phyloP scores from a whole-genome alignment of 2,888 invertebrate species.

The Gastrophysa polygoni region DNA sequence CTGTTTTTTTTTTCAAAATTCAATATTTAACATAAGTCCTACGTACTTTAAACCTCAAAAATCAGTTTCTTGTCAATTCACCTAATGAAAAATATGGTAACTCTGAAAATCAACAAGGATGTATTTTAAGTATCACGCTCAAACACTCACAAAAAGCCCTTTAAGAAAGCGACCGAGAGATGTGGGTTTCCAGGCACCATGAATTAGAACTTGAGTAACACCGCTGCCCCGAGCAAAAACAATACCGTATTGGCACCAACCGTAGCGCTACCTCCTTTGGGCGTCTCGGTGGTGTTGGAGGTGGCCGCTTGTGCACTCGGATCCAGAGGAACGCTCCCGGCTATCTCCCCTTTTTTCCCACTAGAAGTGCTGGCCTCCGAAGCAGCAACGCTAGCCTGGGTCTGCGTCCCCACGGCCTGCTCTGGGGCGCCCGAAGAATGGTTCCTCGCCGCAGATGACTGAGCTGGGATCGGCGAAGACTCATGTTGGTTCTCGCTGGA shows the following conservation, averaged over 20 bases:
- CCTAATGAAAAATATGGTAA: background rate
- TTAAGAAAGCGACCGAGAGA: background rate
- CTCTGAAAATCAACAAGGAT: background rate
- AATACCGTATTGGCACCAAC: constrained; percentile 17
- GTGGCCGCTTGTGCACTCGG: constrained; percentile 5
- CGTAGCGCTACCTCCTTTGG: constrained; percentile 7
- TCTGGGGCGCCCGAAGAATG: no score
- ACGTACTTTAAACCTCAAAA: background rate
- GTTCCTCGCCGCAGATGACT: no score
- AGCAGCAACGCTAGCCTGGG: background rate
- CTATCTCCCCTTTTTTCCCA: background rate
- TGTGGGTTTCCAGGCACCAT: background rate
- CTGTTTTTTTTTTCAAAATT: no score
- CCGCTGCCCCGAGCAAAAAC: constrained; percentile 14
- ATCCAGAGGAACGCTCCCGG: background rate
- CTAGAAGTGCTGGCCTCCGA: background rate
- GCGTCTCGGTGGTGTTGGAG: background rate
- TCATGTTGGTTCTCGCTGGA: no score
- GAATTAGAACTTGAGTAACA: constrained; percentile 13
- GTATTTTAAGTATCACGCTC: background rate
- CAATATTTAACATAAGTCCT: no score
- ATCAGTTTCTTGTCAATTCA: background rate
- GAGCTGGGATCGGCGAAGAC: no score
- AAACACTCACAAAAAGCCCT: background rate
- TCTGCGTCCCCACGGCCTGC: no score